phyloP scores from a whole-genome alignment of 2,888 invertebrate genomes.

The Lathronympha strigana region DNA sequence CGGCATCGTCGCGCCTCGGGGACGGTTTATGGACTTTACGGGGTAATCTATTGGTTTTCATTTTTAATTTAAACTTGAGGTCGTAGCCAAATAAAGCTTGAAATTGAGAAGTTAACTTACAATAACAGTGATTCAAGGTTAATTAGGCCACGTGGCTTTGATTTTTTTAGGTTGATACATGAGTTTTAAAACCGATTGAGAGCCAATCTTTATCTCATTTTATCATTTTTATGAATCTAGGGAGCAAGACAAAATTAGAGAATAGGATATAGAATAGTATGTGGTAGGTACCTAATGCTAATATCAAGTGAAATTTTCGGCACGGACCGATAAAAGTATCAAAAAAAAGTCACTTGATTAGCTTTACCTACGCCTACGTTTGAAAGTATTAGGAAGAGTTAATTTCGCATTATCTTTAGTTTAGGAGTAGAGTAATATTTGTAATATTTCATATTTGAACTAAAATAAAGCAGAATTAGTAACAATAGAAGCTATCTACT shows the following conservation, averaged over 20 bases:
- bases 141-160: neutral
- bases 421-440: neutral
- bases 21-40: neutral
- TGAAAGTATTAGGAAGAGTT: too few relatives aligned
- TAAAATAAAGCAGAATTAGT: slow-evolving; percentile 17
- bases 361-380: neutral
- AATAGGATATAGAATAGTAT: too few relatives aligned
- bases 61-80: slow-evolving; percentile 9
- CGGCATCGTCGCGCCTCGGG: neutral
- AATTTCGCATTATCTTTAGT: too few relatives aligned
- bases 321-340: too few relatives aligned
- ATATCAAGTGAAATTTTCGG: too few relatives aligned
- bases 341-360: too few relatives aligned
- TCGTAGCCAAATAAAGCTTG: neutral
- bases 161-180: neutral
- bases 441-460: slow-evolving; percentile 10
- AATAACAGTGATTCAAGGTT: neutral
- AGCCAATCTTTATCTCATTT: too few relatives aligned
- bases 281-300: too few relatives aligned
- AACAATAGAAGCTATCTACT: slow-evolving; percentile 20
- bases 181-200: too few relatives aligned
- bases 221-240: too few relatives aligned
- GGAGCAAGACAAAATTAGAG: too few relatives aligned
- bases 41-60: slow-evolving; percentile 4
- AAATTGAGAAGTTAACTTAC: neutral